Evolutionary conservation across 2,113 vertebrate species (phyloP).

Genomic region (Macrotis lagotis): DNA sequence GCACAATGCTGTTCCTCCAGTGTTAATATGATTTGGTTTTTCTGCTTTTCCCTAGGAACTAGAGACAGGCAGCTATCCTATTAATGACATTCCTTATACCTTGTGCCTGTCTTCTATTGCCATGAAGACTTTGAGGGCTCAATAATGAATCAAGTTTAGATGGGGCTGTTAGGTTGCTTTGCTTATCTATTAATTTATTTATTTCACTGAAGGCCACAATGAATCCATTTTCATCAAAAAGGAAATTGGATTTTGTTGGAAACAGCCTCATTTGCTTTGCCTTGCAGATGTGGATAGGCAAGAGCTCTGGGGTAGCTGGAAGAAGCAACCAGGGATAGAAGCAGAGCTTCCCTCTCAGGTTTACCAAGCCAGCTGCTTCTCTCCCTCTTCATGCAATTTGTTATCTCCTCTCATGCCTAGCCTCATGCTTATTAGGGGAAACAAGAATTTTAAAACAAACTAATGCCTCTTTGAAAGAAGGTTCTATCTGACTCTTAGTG

Average conservation of each 20-base stretch:
- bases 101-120: not conserved
- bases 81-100: not conserved
- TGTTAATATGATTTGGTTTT: not conserved
- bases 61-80: not conserved
- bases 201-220: not conserved
- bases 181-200: conserved; percentile 36
- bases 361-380: not conserved
- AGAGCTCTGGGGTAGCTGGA: not conserved
- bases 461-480: not conserved
- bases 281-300: not conserved
- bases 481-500: not conserved
- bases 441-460: not conserved
- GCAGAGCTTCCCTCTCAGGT: not conserved
- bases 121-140: not conserved
- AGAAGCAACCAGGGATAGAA: not conserved
- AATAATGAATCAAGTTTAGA: not conserved
- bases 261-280: not conserved
- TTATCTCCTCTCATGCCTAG: not conserved
- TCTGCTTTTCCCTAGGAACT: not conserved
- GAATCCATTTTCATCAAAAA: conserved; percentile 42
- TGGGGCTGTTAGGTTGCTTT: not conserved
- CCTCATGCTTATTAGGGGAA: not conserved
- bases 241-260: conserved; percentile 18
- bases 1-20: not conserved
- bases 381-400: not conserved